phyloP scores from a whole-genome alignment of 2,113 vertebrate genomes.

The Mellivora capensis region DNA sequence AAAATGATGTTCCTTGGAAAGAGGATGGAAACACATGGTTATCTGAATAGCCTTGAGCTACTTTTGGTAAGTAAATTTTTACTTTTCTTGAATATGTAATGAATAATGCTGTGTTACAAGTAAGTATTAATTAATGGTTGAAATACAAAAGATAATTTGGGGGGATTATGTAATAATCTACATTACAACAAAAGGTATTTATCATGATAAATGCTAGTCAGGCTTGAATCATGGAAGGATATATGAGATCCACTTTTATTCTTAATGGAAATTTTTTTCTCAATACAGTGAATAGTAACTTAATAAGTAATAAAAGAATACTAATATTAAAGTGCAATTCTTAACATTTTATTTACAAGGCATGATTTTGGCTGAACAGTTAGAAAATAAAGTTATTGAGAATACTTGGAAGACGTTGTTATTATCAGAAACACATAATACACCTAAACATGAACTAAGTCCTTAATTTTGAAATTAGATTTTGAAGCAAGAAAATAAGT shows the following conservation, averaged over 20 bases:
- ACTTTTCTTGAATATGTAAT: slow-evolving; percentile 60
- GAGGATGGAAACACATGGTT: not conserved
- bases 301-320: slow-evolving; percentile 65
- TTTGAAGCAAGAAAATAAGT: not conserved
- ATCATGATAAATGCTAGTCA: slow-evolving; percentile 61
- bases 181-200: slow-evolving; percentile 56
- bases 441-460: not conserved
- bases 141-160: slow-evolving; percentile 58
- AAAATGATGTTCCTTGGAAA: slow-evolving; percentile 18
- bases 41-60: slow-evolving; percentile 43
- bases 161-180: slow-evolving; percentile 61
- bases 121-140: slow-evolving; percentile 67
- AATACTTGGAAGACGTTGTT: not conserved
- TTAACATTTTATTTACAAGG: slow-evolving; percentile 43
- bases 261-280: slow-evolving; percentile 69
- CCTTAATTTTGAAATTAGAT: slow-evolving; percentile 35
- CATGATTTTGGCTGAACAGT: slow-evolving; percentile 30
- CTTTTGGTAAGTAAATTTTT: slow-evolving; percentile 50
- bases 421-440: not conserved
- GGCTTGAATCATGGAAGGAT: slow-evolving; percentile 59
- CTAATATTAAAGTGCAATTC: slow-evolving; percentile 57
- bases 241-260: slow-evolving; percentile 68
- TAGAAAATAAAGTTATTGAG: slow-evolving; percentile 29
- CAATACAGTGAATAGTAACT: slow-evolving; percentile 74
- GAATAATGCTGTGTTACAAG: slow-evolving; percentile 63